Evolutionary conservation across 2,113 vertebrate genomes (phyloP).

Genomic region (Rhagologus leucostigma): DNA sequence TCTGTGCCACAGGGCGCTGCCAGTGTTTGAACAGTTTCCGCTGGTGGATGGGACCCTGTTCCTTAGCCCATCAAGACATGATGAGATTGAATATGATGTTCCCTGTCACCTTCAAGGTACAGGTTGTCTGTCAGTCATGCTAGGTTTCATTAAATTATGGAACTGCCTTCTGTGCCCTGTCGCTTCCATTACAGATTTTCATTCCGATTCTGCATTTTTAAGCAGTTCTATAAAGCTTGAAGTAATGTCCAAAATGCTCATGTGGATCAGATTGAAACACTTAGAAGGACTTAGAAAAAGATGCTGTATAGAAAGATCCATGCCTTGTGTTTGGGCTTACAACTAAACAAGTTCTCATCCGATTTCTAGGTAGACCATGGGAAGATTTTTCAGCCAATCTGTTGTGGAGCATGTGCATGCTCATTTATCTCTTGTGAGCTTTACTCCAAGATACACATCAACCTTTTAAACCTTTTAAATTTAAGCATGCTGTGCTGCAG

Average conservation of each 20-base stretch:
- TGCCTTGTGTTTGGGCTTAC: background rate
- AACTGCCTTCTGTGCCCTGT: background rate
- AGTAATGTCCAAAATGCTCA: background rate
- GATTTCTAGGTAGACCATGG: background rate
- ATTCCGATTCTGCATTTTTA: background rate
- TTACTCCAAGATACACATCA: background rate
- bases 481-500: background rate
- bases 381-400: background rate
- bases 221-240: background rate
- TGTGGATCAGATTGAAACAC: background rate
- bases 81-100: slow-evolving; percentile 98
- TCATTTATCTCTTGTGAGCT: background rate
- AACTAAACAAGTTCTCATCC: background rate
- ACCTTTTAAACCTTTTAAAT: background rate
- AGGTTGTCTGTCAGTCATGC: slow-evolving; percentile 69
- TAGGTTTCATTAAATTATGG: slow-evolving; percentile 29
- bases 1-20: slow-evolving; percentile 89
- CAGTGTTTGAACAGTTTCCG: slow-evolving; percentile 97
- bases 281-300: background rate
- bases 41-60: slow-evolving; percentile 96
- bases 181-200: background rate
- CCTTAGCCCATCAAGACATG: slow-evolving; percentile 94
- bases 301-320: background rate
- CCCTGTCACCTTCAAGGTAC: slow-evolving; percentile 99
- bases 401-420: background rate